Conservation (phyloP, 1,140 invertebrate genomes). For the Venturia canescens region DNA sequence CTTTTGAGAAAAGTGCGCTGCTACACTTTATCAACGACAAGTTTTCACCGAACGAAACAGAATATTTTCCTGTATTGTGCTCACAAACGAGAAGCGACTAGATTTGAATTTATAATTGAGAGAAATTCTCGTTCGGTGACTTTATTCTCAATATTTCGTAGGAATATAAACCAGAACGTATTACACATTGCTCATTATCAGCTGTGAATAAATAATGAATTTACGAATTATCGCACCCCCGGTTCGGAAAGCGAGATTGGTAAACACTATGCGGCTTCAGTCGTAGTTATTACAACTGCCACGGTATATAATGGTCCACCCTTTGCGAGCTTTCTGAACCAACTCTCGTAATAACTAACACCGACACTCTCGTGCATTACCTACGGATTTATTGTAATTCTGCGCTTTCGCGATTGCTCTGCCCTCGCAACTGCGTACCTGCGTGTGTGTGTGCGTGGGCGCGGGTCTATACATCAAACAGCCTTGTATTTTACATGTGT, state of each 20-base stretch:
- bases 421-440: slow-evolving; percentile 55
- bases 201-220: slow-evolving; percentile 71
- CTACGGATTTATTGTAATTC: slow-evolving; percentile 75
- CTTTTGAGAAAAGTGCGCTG: slow-evolving; percentile 65
- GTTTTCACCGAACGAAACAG: slow-evolving; percentile 63
- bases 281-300: slow-evolving; percentile 12
- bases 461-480: neutral
- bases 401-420: slow-evolving; percentile 71
- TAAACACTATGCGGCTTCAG: neutral
- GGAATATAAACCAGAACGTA: slow-evolving; percentile 70
- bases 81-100: neutral
- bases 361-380: slow-evolving; percentile 63
- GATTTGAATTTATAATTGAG: neutral
- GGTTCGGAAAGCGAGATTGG: slow-evolving; percentile 67
- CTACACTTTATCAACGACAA: slow-evolving; percentile 56
- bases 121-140: neutral
- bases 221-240: slow-evolving; percentile 58
- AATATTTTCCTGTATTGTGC: slow-evolving; percentile 20
- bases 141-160: slow-evolving; percentile 1
- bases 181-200: slow-evolving; percentile 77
- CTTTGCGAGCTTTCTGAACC: slow-evolving; percentile 32
- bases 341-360: slow-evolving; percentile 71
- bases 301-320: neutral
- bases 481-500: neutral
- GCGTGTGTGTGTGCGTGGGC: slow-evolving; percentile 15